Evolutionary conservation across 2,113 vertebrate species (phyloP), one percentile per base, ranked within the genome.

Genomic region (Chaetodon auriga): DNA sequence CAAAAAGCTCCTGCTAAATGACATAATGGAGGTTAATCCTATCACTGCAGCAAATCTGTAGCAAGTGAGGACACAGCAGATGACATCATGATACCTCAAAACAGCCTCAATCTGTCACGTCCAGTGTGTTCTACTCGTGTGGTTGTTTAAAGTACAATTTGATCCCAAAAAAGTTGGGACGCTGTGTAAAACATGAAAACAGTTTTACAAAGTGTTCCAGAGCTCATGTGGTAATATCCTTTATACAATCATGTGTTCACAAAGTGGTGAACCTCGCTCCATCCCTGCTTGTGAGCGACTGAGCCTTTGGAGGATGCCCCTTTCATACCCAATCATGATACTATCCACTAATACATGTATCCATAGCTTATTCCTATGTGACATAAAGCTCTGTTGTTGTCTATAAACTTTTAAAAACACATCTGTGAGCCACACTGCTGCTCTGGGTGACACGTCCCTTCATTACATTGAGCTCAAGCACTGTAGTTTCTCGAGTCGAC

Each of bases 21-120:
- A 75, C 73, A 71, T 75, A 61, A 68, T 74, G 69, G 76, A 84
- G 64, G 16, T 86, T 85, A 83, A 91, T 85, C 85, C 83, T 15
- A 48, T 51, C 36, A 61, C 61, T 68, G 75, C 48, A 45, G 36
- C 73, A 83, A 81, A 90, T 84, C 80, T 78, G 64, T 38, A 25
- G 63, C 61, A 51, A 79, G 48, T 69, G 85, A 79, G 78, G 84
- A 85, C 55, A 71, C 48, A 16, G 45, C 87, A 81, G 85, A 87
- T 68, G 75, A 80, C 76, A 70, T 12, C 18, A 76, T 53, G 23
- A 65, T 30, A 48, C 65, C 51, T 70, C 10, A 68, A 75, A 90
- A 79, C 43, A 74, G 65, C 49, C 70, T 66, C 69, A 78, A 75
- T 86, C 80, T 87, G 78, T 83, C 66, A 7, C 0, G 16, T 82